These are phyloP conservation scores for Trachelus troglodyta DNA, from an alignment of 2,888 invertebrate genomes.

Conservation along the genomic window DNA sequence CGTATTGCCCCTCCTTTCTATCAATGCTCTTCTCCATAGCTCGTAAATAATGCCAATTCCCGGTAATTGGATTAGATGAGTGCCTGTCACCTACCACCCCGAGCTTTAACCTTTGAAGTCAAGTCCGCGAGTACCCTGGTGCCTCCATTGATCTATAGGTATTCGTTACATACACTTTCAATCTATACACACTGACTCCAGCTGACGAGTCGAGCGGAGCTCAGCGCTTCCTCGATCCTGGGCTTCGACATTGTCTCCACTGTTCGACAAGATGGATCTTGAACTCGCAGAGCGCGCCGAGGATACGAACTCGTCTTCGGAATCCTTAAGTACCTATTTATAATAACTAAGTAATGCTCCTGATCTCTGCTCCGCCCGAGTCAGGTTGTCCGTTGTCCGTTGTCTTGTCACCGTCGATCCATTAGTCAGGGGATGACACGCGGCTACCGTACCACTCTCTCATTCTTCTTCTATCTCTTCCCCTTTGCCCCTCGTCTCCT, in stretches of 20 bases:
- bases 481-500: not conserved
- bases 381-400: slow-evolving; percentile 21
- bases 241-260: not conserved
- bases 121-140: not conserved
- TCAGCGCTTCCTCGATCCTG: not conserved
- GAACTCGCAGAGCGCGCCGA: slow-evolving; percentile 12
- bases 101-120: not conserved
- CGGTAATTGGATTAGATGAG: slow-evolving; percentile 63
- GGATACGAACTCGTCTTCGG: slow-evolving; percentile 19
- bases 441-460: slow-evolving; percentile 6
- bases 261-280: slow-evolving; percentile 46
- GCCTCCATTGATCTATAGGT: not conserved
- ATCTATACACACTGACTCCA: not conserved
- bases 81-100: slow-evolving; percentile 45
- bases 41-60: slow-evolving; percentile 56
- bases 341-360: slow-evolving; percentile 38
- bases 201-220: not conserved
- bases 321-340: slow-evolving; percentile 47
- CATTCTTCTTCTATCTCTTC: not conserved
- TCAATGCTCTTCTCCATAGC: slow-evolving; percentile 41
- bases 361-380: slow-evolving; percentile 2
- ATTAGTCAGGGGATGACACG: slow-evolving; percentile 54
- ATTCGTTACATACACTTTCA: not conserved
- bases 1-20: slow-evolving; percentile 15
- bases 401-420: slow-evolving; percentile 46